These are phyloP conservation scores for Sinocyclocheilus maitianheensis DNA, from an alignment of 2,113 vertebrate species.

Conservation along the genomic window DNA sequence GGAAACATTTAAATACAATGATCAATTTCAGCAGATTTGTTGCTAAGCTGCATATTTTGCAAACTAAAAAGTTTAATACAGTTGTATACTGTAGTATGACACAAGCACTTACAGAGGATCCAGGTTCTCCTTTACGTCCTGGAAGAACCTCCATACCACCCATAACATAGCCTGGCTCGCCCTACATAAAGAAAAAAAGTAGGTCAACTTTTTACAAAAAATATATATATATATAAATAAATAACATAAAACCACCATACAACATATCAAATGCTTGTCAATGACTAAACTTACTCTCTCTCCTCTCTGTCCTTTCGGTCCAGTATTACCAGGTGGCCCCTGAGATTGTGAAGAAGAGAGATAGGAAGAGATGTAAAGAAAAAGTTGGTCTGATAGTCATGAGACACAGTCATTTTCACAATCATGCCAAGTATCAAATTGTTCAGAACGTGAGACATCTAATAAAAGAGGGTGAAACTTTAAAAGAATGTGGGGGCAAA, in stretches of 20 bases:
- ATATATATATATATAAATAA: no score
- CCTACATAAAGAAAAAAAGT: conserved; percentile 67
- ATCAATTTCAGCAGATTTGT: not conserved
- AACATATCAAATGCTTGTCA: not conserved
- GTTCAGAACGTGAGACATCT: not conserved
- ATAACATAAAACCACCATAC: not conserved
- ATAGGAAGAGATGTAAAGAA: not conserved
- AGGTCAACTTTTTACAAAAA: no score
- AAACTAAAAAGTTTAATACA: not conserved
- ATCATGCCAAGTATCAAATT: not conserved
- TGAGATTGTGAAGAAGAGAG: conserved; percentile 53
- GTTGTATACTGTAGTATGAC: conserved; percentile 25
- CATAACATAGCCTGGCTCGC: conserved; percentile 85
- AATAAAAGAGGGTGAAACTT: not conserved
- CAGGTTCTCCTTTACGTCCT: conserved; percentile 82
- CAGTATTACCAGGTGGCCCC: conserved; percentile 81
- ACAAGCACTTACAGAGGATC: conserved; percentile 70
- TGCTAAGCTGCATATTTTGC: not conserved
- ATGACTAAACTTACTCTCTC: conserved; percentile 79
- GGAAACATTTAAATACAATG: not conserved
- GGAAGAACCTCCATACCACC: conserved; percentile 80
- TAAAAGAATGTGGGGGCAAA: not conserved
- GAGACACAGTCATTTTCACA: not conserved
- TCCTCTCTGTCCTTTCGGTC: conserved; percentile 84
- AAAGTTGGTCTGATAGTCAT: not conserved